phyloP scores from a whole-genome alignment of 2,113 vertebrate genomes.

The Coptodon rendalli region DNA sequence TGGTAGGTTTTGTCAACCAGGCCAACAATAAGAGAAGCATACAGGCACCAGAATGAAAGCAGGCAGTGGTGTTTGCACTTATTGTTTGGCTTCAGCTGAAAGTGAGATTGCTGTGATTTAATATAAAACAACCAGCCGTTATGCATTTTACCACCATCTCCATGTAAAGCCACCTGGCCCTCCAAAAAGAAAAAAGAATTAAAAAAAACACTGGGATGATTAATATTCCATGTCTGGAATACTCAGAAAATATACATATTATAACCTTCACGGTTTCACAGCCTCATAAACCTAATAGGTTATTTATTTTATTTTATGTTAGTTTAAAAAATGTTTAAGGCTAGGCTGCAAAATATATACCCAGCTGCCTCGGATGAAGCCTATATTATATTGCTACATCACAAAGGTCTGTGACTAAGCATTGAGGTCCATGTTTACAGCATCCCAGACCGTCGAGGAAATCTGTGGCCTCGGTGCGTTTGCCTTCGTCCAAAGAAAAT shows the following conservation, averaged over 20 bases:
- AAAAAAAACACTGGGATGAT: slow-evolving; percentile 6
- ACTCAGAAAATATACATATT: background rate
- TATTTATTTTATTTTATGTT: background rate
- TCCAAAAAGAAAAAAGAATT: background rate
- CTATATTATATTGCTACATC: slow-evolving; percentile 3
- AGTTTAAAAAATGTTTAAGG: background rate
- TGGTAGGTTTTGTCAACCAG: slow-evolving; percentile 28
- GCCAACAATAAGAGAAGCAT: background rate
- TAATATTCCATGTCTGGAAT: slow-evolving; percentile 1
- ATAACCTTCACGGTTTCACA: background rate
- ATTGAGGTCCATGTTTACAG: slow-evolving; percentile 45
- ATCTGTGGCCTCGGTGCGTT: slow-evolving; percentile 14
- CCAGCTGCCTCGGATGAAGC: background rate
- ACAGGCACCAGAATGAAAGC: background rate
- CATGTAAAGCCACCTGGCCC: background rate
- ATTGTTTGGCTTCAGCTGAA: background rate
- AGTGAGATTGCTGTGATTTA: background rate
- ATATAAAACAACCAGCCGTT: background rate
- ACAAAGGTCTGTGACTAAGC: slow-evolving; percentile 55
- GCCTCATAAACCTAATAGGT: background rate
- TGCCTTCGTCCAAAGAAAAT: slow-evolving; percentile 21
- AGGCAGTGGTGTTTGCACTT: background rate
- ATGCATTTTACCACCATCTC: background rate
- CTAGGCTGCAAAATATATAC: background rate
- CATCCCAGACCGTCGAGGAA: background rate